These are phyloP conservation scores for Nerophis lumbriciformis DNA, from an alignment of 2,113 vertebrate species.

Conservation along the genomic window DNA sequence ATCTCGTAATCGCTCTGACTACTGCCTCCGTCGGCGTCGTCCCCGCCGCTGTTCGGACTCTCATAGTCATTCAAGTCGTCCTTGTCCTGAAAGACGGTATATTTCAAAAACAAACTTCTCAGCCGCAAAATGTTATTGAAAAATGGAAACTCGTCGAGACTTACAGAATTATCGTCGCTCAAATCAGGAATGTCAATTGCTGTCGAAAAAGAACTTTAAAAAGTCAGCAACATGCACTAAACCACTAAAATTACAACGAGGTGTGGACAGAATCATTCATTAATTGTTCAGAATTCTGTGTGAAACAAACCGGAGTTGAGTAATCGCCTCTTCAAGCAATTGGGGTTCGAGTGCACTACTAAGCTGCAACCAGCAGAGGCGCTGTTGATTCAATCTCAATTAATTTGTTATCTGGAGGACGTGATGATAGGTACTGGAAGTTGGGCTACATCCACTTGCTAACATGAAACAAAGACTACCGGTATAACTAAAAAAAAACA, in stretches of 20 bases:
- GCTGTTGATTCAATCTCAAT: too few relatives aligned
- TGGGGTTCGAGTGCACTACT: too few relatives aligned
- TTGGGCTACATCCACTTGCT: too few relatives aligned
- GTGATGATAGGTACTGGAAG: too few relatives aligned
- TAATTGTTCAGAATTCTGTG: not conserved
- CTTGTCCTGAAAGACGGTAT: constrained; percentile 15
- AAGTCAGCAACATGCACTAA: not conserved
- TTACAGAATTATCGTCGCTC: constrained; percentile 75
- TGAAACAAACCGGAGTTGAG: too few relatives aligned
- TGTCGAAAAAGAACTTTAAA: not conserved
- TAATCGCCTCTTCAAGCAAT: too few relatives aligned
- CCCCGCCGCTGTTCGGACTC: constrained; percentile 71
- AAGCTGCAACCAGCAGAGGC: too few relatives aligned
- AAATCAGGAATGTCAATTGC: constrained; percentile 72
- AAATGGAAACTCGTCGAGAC: constrained; percentile 1
- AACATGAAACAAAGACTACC: too few relatives aligned
- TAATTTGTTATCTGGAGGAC: too few relatives aligned
- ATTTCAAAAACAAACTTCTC: too few relatives aligned
- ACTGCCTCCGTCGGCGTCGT: constrained; percentile 35
- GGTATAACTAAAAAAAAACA: too few relatives aligned
- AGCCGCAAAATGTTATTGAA: not conserved
- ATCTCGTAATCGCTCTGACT: constrained; percentile 83
- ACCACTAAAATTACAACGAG: not conserved
- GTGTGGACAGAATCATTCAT: not conserved
- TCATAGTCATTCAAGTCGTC: constrained; percentile 79